These are phyloP conservation scores for Junco hyemalis DNA, from an alignment of 2,113 vertebrate genomes.

Conservation along the genomic window DNA sequence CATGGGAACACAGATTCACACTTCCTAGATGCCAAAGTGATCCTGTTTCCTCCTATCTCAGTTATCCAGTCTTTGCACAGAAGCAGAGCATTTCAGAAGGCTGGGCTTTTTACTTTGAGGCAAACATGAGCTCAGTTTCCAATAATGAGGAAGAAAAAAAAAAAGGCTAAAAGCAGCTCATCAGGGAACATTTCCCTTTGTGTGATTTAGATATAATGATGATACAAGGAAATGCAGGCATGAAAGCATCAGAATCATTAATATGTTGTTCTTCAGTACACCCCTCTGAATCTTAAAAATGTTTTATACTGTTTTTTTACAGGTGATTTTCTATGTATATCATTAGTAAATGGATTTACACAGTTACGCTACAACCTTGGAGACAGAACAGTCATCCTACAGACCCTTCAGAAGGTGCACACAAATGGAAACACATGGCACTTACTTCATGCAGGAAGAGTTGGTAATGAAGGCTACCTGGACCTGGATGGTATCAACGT, in stretches of 20 bases:
- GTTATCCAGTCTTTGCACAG: not conserved
- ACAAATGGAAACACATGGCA: constrained; percentile 74
- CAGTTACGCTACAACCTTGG: constrained; percentile 85
- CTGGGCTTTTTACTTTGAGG: not conserved
- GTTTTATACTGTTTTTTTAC: not conserved
- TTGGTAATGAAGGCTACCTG: constrained; percentile 78
- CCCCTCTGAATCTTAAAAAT: not conserved
- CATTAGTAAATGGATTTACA: constrained; percentile 75
- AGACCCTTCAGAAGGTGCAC: constrained; percentile 65
- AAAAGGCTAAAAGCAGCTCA: not conserved
- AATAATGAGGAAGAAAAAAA: not conserved
- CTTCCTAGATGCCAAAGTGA: not conserved
- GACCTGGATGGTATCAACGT: constrained; percentile 73
- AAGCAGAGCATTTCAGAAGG: not conserved
- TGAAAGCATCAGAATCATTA: not conserved
- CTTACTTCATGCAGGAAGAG: constrained; percentile 75
- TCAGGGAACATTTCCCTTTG: not conserved
- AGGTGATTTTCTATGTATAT: constrained; percentile 90
- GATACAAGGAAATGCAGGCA: not conserved
- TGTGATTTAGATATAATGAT: not conserved
- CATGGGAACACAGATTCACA: not conserved
- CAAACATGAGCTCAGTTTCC: not conserved
- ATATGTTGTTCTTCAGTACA: not conserved
- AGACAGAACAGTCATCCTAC: constrained; percentile 74
- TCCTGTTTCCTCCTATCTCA: not conserved